These are phyloP conservation scores for Chlorocebus sabaeus DNA, from an alignment of 2,113 vertebrate genomes.

Conservation along the genomic window DNA sequence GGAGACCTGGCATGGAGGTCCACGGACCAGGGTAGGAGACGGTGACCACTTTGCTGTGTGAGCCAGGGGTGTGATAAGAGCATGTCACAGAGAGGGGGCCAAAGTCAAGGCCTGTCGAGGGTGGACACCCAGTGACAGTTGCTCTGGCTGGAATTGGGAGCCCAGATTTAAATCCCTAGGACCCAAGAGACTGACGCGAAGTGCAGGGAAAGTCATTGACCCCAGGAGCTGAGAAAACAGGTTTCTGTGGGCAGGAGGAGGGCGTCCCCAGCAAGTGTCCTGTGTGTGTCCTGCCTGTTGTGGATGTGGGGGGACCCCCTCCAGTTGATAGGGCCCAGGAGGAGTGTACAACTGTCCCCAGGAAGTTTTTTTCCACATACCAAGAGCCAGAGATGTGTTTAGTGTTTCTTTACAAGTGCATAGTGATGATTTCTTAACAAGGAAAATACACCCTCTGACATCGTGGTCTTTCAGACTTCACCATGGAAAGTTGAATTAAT, in stretches of 20 bases:
- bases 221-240: not conserved
- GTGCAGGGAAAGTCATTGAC: too few species aligned
- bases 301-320: too few species aligned
- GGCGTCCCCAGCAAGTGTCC: not conserved
- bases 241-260: not conserved
- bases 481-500: not conserved
- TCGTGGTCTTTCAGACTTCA: not conserved
- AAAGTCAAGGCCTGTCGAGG: not conserved
- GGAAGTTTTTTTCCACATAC: not conserved
- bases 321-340: not conserved
- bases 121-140: not conserved
- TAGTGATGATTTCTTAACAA: not conserved
- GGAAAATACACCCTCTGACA: accelerated
- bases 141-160: not conserved
- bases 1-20: too few species aligned
- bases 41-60: not conserved
- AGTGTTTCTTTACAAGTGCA: not conserved
- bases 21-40: not conserved
- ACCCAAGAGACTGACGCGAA: not conserved
- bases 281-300: not conserved
- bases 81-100: not conserved
- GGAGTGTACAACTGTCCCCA: not conserved
- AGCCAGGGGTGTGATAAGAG: not conserved
- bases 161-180: not conserved
- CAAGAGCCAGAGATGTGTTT: not conserved